Conservation (phyloP, 1,140 invertebrate species). For the Tetraneura akinire region DNA sequence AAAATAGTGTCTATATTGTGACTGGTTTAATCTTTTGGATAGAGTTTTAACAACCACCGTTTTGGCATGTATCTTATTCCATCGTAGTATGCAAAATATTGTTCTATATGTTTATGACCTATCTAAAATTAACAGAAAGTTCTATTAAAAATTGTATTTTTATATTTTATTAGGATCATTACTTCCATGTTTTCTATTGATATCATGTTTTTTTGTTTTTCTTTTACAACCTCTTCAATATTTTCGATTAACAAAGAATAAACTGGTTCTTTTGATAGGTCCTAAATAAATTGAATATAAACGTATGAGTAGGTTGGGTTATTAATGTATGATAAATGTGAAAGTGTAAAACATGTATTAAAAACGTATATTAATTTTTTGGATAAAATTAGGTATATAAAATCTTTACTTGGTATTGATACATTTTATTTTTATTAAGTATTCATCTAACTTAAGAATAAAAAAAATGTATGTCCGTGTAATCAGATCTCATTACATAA, state of each 20-base stretch:
- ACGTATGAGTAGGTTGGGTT: too few species aligned
- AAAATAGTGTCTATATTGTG: background rate
- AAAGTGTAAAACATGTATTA: too few species aligned
- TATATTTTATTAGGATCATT: background rate
- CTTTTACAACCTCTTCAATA: background rate
- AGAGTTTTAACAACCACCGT: background rate
- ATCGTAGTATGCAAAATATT: conserved; percentile 4
- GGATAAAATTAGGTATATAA: too few species aligned
- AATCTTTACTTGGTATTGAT: too few species aligned
- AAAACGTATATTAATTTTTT: too few species aligned
- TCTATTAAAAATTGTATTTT: background rate
- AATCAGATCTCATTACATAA: too few species aligned
- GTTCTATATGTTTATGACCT: background rate
- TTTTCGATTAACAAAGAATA: background rate
- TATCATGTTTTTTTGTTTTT: background rate
- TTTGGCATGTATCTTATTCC: background rate
- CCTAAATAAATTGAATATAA: background rate
- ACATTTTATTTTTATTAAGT: too few species aligned
- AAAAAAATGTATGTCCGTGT: too few species aligned
- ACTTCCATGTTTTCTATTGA: background rate
- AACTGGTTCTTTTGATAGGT: conserved; percentile 1
- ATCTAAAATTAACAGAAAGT: background rate
- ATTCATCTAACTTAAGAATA: too few species aligned
- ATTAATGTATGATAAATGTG: too few species aligned
- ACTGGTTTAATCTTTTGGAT: conserved; percentile 15